Conservation (phyloP, 2,797 vertebrate genomes). For the Psittacula derbiana region DNA sequence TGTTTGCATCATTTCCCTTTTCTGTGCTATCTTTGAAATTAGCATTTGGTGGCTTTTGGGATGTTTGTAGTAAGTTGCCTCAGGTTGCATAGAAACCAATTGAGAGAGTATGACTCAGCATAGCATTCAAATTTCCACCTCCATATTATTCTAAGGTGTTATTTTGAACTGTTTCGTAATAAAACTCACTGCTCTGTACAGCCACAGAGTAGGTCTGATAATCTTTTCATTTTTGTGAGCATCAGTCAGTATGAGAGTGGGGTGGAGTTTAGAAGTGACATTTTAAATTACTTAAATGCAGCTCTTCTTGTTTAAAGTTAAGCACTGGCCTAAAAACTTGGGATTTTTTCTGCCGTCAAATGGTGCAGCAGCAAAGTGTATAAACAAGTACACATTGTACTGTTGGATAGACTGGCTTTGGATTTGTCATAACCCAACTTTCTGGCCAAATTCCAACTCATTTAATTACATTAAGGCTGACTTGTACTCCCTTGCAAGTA, state of each 20-base stretch:
- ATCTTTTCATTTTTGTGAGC: not conserved
- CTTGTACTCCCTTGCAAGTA: constrained; percentile 21
- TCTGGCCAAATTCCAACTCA: constrained; percentile 33
- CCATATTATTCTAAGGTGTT: not conserved
- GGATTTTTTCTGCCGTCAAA: not conserved
- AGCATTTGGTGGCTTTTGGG: not conserved
- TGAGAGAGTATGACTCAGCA: not conserved
- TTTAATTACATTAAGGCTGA: constrained; percentile 20
- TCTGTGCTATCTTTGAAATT: not conserved
- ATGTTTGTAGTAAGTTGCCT: not conserved
- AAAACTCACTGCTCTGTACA: not conserved
- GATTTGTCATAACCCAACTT: constrained; percentile 32
- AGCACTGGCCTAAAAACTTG: not conserved
- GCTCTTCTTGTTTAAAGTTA: constrained; percentile 17
- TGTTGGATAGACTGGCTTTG: constrained; percentile 14
- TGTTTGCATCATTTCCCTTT: not conserved
- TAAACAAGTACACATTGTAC: constrained; percentile 47
- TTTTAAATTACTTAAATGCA: not conserved
- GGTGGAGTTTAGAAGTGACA: not conserved
- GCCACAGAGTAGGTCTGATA: not conserved
- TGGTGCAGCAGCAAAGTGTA: not conserved
- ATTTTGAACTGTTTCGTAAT: not conserved
- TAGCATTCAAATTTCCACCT: not conserved
- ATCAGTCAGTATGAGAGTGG: not conserved
- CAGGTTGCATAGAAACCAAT: not conserved